phyloP scores from a whole-genome alignment of 2,888 invertebrate genomes.

The Drosophila putrida region DNA sequence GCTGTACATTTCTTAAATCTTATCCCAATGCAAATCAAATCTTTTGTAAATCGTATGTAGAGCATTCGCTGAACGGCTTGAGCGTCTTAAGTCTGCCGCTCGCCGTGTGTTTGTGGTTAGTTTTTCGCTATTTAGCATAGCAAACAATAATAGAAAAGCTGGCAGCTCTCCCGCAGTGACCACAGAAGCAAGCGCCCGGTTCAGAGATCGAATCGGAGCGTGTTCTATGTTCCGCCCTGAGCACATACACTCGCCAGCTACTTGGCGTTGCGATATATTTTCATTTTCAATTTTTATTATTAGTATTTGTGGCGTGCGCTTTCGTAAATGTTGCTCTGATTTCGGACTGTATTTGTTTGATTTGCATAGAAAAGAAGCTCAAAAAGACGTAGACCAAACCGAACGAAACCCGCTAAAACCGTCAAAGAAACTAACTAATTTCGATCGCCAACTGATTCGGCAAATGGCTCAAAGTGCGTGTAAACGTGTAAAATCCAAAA shows the following conservation, averaged over 20 bases:
- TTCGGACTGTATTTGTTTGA: slow-evolving; percentile 67
- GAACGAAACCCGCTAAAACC: slow-evolving; percentile 17
- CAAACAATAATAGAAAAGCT: slow-evolving; percentile 75
- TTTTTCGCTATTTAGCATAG: slow-evolving; percentile 66
- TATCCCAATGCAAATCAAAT: too few species aligned
- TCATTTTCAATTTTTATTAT: slow-evolving; percentile 81
- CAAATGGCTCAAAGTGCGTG: slow-evolving; percentile 74
- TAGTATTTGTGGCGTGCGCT: slow-evolving; percentile 82
- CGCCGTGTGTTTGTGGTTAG: slow-evolving; percentile 41
- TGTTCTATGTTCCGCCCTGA: slow-evolving; percentile 58
- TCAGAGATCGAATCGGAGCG: slow-evolving; percentile 64
- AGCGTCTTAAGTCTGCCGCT: slow-evolving; percentile 19
- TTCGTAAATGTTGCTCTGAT: slow-evolving; percentile 81
- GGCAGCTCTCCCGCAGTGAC: slow-evolving; percentile 72
- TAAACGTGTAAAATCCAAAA: slow-evolving; percentile 26
- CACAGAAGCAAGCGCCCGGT: slow-evolving; percentile 36
- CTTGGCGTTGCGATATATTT: slow-evolving; percentile 72
- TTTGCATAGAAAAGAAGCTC: slow-evolving; percentile 38
- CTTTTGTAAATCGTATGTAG: slow-evolving; percentile 11
- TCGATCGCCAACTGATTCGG: slow-evolving; percentile 12
- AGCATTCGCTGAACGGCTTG: slow-evolving; percentile 34
- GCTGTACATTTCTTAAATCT: too few species aligned
- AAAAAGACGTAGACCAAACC: slow-evolving; percentile 15
- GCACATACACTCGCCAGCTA: slow-evolving; percentile 65
- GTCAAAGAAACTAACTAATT: slow-evolving; percentile 26